Percentiles rank a stretch among this genome's conserved stretches.
These are phyloP conservation scores for Aricia artaxerxes DNA, from an alignment of 2,888 invertebrate species.

Conservation along the genomic window DNA sequence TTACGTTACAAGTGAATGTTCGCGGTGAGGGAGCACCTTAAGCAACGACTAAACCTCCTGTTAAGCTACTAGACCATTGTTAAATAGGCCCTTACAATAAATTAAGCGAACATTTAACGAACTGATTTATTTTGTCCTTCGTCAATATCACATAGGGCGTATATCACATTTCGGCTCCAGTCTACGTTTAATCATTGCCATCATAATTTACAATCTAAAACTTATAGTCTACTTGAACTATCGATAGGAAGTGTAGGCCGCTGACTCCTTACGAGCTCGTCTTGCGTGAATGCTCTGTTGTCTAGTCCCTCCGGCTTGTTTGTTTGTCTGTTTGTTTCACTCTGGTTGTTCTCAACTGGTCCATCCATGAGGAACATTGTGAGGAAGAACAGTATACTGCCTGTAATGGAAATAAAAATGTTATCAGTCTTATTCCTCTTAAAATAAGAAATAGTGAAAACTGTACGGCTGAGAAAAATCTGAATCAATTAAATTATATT, in stretches of 20 bases:
- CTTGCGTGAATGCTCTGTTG: conserved; percentile 78
- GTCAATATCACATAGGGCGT: neutral
- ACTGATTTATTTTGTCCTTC: neutral
- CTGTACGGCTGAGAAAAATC: neutral
- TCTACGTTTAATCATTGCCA: neutral
- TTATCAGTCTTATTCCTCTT: neutral
- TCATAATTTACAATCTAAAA: neutral
- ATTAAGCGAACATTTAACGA: no score
- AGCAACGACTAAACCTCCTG: neutral
- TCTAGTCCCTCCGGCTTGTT: conserved; percentile 67
- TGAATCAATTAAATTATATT: neutral
- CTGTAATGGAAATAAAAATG: conserved; percentile 60
- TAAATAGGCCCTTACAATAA: neutral
- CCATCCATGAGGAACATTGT: conserved; percentile 92
- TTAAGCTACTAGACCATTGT: neutral
- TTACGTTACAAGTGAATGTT: no score
- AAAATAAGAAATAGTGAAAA: neutral
- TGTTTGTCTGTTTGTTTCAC: conserved; percentile 37
- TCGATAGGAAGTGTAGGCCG: conserved; percentile 15
- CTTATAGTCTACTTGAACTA: conserved; percentile 26
- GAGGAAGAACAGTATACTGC: conserved; percentile 89
- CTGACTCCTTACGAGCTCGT: conserved; percentile 56
- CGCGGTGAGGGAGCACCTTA: neutral
- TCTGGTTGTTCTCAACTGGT: conserved; percentile 49
- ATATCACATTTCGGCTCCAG: neutral